phyloP scores from a whole-genome alignment of 2,797 vertebrate species.

The Naso thynnoides region DNA sequence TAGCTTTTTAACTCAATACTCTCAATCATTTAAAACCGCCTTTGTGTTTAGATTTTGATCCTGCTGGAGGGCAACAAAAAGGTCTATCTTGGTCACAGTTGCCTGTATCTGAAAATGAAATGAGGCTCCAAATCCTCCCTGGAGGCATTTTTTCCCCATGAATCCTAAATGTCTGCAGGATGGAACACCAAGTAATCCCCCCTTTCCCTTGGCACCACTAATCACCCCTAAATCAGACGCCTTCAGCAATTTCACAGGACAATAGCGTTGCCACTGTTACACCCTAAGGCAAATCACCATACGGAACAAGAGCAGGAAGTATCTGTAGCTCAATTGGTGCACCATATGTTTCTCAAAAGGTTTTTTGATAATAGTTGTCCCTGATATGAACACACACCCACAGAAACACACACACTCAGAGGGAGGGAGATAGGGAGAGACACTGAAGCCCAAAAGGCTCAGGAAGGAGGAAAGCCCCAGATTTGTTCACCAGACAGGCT shows the following conservation, averaged over 20 bases:
- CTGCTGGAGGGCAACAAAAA: slow-evolving; percentile 28
- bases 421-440: neutral
- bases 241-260: slow-evolving; percentile 70
- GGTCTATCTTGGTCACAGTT: slow-evolving; percentile 26
- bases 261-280: slow-evolving; percentile 64
- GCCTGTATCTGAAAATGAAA: slow-evolving; percentile 54
- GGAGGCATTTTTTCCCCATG: slow-evolving; percentile 50
- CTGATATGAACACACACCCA: slow-evolving; percentile 24
- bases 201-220: slow-evolving; percentile 57
- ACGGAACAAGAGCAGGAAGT: slow-evolving; percentile 63
- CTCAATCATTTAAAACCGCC: slow-evolving; percentile 41
- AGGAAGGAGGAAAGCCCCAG: slow-evolving; percentile 45
- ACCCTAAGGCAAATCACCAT: slow-evolving; percentile 65
- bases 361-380: slow-evolving; percentile 63
- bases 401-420: slow-evolving; percentile 12
- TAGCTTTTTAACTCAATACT: slow-evolving; percentile 55
- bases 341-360: slow-evolving; percentile 80
- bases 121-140: slow-evolving; percentile 64
- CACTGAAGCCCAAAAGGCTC: slow-evolving; percentile 14
- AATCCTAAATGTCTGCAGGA: slow-evolving; percentile 68
- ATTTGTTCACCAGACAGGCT: slow-evolving; percentile 48
- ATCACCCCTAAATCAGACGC: slow-evolving; percentile 75
- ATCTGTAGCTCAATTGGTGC: slow-evolving; percentile 70
- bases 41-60: slow-evolving; percentile 51
- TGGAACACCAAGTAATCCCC: slow-evolving; percentile 49